Evolutionary conservation across 2,888 invertebrate genomes (phyloP).

Genomic region (Stictocephala bisonia): DNA sequence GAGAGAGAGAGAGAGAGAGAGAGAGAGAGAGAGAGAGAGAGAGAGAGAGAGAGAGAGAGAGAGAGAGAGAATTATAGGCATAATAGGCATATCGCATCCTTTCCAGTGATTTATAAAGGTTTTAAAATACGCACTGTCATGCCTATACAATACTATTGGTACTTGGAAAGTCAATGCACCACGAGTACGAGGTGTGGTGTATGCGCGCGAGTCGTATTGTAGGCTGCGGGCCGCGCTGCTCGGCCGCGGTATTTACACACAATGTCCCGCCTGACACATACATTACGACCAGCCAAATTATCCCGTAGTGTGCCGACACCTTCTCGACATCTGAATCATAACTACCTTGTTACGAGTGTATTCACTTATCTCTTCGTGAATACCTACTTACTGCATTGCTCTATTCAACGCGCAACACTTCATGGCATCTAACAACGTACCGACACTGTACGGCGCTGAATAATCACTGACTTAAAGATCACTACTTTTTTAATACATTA

Average conservation of each 20-base stretch:
- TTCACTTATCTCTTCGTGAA: neutral
- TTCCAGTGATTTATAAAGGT: neutral
- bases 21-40: no score
- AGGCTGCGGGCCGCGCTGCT: no score
- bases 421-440: neutral
- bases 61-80: no score
- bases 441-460: neutral
- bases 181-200: no score
- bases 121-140: neutral
- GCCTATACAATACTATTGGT: neutral
- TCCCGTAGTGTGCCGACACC: conserved; percentile 38
- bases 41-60: no score
- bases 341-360: conserved; percentile 26
- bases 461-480: no score
- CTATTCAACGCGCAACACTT: no score
- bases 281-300: conserved; percentile 23
- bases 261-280: conserved; percentile 23
- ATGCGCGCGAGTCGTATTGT: neutral
- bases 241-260: conserved; percentile 42
- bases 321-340: conserved; percentile 31
- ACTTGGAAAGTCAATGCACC: conserved; percentile 28
- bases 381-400: no score
- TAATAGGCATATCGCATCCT: no score
- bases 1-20: no score
- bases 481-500: no score